A percentile compares a stretch with the other conserved stretches of the same genome.
phyloP scores from a whole-genome alignment of 2,797 vertebrate genomes.

The Paguma larvata region DNA sequence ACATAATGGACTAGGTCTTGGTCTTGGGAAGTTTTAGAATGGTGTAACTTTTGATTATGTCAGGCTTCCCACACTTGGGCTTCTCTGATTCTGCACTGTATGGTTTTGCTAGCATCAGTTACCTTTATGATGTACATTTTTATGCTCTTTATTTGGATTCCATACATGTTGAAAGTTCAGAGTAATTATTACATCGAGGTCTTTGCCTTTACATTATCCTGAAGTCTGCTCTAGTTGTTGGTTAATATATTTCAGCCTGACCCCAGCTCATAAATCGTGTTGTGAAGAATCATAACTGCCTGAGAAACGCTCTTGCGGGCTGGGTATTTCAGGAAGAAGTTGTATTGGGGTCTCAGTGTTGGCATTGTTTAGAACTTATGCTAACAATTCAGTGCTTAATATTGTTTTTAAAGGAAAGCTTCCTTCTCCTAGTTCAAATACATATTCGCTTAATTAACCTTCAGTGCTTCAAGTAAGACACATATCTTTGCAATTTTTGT shows the following conservation, averaged over 20 bases:
- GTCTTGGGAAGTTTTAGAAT: neutral
- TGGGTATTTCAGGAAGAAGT: conserved; percentile 50
- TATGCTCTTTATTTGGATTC: conserved; percentile 43
- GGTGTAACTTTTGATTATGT: neutral
- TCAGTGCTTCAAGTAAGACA: conserved; percentile 72
- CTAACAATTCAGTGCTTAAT: conserved; percentile 66
- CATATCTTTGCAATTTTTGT: conserved; percentile 72
- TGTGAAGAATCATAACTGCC: neutral
- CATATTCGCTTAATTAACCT: conserved; percentile 78
- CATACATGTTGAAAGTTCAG: conserved; percentile 5
- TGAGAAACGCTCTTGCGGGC: conserved; percentile 35
- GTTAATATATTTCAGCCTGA: conserved; percentile 57
- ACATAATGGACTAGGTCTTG: neutral
- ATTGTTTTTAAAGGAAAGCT: conserved; percentile 67
- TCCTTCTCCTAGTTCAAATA: conserved; percentile 55
- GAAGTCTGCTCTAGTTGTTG: neutral
- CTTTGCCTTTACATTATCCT: conserved; percentile 57
- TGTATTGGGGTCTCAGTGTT: conserved; percentile 29
- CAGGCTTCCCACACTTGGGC: neutral
- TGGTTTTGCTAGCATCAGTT: neutral
- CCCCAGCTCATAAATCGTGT: conserved; percentile 35
- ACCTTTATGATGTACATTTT: neutral
- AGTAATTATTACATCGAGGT: conserved; percentile 26
- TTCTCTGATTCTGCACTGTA: neutral
- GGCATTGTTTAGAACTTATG: conserved; percentile 55